A percentile compares a stretch with the other conserved stretches of the same genome.
These are phyloP conservation scores for Meiosimyza platycephala DNA, from an alignment of 2,888 invertebrate species.

Conservation along the genomic window DNA sequence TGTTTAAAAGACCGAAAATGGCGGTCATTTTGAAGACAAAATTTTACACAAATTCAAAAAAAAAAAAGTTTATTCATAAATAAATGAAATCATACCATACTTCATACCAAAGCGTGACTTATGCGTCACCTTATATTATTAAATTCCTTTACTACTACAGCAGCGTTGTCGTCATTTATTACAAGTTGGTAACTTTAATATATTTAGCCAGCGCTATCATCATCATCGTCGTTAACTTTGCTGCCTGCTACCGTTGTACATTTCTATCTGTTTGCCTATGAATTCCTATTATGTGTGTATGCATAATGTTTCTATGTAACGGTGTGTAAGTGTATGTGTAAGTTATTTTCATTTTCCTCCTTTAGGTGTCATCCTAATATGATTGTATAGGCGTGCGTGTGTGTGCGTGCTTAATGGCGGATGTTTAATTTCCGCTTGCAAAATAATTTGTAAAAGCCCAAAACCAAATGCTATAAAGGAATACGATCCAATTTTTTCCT, in stretches of 20 bases:
- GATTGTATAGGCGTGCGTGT: neutral
- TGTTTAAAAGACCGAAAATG: no score
- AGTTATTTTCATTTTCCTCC: no score
- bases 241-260: neutral
- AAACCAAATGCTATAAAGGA: neutral
- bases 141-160: no score
- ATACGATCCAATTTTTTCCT: neutral
- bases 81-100: no score
- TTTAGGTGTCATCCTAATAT: no score
- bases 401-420: conserved; percentile 16
- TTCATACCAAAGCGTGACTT: no score
- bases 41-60: no score
- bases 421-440: conserved; percentile 28
- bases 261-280: conserved; percentile 6
- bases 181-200: neutral
- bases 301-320: no score
- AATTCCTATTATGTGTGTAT: neutral
- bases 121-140: no score
- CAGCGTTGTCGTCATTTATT: no score
- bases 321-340: neutral
- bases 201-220: neutral
- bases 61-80: no score
- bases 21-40: no score
- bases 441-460: conserved; percentile 14
- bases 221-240: neutral